Percentiles rank a stretch among this genome's conserved stretches.
Conservation (phyloP, 92 coral and sea anemone genomes). For the Paragorgia papillata region DNA sequence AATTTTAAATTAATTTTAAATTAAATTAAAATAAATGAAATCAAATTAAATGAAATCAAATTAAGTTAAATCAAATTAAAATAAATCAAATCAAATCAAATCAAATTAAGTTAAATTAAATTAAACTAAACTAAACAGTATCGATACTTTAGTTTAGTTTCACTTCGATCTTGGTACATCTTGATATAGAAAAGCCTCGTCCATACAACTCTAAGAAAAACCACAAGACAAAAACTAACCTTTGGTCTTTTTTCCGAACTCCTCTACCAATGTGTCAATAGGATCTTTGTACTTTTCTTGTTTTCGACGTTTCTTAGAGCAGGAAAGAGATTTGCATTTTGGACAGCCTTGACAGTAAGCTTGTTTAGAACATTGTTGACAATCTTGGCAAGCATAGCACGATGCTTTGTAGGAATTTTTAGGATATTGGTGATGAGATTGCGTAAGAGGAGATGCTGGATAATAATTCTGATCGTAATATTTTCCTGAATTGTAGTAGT, state of each 20-base stretch:
- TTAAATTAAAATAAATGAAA: too few relatives aligned
- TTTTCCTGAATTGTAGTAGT: constrained; percentile 1
- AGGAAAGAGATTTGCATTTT: constrained; percentile 67
- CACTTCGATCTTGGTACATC: too few relatives aligned
- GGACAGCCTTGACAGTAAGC: constrained; percentile 68
- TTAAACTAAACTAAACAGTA: too few relatives aligned
- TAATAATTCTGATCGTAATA: background rate
- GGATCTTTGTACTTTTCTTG: constrained; percentile 25
- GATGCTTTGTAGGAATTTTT: constrained; percentile 30
- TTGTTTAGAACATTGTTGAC: constrained; percentile 65
- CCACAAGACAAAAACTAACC: too few relatives aligned
- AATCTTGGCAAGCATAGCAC: constrained; percentile 72
- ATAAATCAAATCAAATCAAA: too few relatives aligned
- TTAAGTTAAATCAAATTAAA: too few relatives aligned
- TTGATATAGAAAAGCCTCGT: too few relatives aligned
- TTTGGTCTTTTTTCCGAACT: constrained; percentile 36
- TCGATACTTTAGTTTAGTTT: too few relatives aligned
- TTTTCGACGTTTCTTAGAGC: constrained; percentile 35
- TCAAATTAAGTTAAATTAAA: too few relatives aligned
- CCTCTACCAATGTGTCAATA: constrained; percentile 37
- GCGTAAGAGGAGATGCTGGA: background rate
- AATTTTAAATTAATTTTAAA: too few relatives aligned
- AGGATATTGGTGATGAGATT: background rate
- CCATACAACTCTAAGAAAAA: too few relatives aligned
- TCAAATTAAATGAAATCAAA: too few relatives aligned